A percentile compares a stretch with the other conserved stretches of the same genome.
Evolutionary conservation across 2,113 vertebrate species (phyloP).

Genomic region (Asarcornis scutulata): DNA sequence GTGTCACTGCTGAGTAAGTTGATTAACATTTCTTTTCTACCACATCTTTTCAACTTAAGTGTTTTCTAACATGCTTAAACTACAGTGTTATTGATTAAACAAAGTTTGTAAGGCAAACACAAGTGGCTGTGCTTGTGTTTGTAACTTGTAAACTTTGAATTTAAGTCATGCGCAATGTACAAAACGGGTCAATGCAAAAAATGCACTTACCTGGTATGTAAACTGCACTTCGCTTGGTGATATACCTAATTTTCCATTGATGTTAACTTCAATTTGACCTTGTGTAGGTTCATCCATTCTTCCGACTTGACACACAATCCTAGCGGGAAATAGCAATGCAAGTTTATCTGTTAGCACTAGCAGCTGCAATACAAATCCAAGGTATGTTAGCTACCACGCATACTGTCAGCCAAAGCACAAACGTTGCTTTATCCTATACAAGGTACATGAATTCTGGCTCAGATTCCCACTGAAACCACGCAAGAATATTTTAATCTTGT

Average conservation of each 20-base stretch:
- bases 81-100: neutral
- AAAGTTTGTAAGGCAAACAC: neutral
- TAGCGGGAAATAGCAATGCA: slow-evolving; percentile 56
- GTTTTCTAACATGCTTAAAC: neutral
- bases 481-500: neutral
- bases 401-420: neutral
- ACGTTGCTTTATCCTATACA: neutral
- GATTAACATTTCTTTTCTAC: neutral
- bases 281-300: neutral
- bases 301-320: slow-evolving; percentile 77
- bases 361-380: neutral
- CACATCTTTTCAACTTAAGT: neutral
- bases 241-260: slow-evolving; percentile 72
- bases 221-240: slow-evolving; percentile 74
- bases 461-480: neutral
- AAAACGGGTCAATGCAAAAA: neutral
- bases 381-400: neutral
- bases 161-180: neutral
- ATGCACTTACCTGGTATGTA: slow-evolving; percentile 76
- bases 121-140: neutral
- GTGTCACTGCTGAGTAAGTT: neutral
- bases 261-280: slow-evolving; percentile 71
- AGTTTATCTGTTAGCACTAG: neutral
- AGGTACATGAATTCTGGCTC: neutral
- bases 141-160: neutral